These are phyloP conservation scores for Poeciliopsis turneri DNA, from an alignment of 2,797 vertebrate genomes.

Conservation along the genomic window DNA sequence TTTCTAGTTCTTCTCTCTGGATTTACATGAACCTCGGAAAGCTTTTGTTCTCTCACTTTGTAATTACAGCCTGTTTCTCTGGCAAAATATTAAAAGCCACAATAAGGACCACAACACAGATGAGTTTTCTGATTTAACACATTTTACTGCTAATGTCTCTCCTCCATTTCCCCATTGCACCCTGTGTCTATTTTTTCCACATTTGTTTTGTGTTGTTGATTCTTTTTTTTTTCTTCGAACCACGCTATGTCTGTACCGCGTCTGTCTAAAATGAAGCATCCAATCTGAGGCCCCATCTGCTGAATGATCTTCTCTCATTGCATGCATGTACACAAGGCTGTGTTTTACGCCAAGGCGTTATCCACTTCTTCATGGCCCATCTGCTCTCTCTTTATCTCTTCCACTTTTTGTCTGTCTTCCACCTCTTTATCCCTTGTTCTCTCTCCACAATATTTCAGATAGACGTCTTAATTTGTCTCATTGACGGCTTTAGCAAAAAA, in stretches of 20 bases:
- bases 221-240: constrained; percentile 71
- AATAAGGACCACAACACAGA: constrained; percentile 69
- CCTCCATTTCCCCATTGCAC: constrained; percentile 44
- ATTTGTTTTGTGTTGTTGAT: constrained; percentile 77
- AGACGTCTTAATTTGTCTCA: constrained; percentile 61
- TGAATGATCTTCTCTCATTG: constrained; percentile 71
- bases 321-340: constrained; percentile 73
- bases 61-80: constrained; percentile 72
- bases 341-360: constrained; percentile 75
- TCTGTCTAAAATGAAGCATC: constrained; percentile 76
- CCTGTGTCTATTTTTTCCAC: constrained; percentile 52
- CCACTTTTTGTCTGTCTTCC: constrained; percentile 66
- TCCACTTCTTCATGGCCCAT: constrained; percentile 78
- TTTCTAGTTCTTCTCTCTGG: constrained; percentile 45
- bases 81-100: constrained; percentile 71
- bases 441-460: constrained; percentile 50
- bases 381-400: constrained; percentile 73
- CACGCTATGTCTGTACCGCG: constrained; percentile 65
- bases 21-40: constrained; percentile 50
- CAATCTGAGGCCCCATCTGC: constrained; percentile 79
- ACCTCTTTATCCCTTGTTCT: constrained; percentile 59
- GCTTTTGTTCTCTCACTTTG: constrained; percentile 61
- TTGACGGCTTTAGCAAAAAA: constrained; percentile 50
- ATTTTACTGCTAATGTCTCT: constrained; percentile 42
- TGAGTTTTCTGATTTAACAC: constrained; percentile 69